Evolutionary conservation across 2,113 vertebrate species (phyloP).

Genomic region (Cinclus mexicanus): DNA sequence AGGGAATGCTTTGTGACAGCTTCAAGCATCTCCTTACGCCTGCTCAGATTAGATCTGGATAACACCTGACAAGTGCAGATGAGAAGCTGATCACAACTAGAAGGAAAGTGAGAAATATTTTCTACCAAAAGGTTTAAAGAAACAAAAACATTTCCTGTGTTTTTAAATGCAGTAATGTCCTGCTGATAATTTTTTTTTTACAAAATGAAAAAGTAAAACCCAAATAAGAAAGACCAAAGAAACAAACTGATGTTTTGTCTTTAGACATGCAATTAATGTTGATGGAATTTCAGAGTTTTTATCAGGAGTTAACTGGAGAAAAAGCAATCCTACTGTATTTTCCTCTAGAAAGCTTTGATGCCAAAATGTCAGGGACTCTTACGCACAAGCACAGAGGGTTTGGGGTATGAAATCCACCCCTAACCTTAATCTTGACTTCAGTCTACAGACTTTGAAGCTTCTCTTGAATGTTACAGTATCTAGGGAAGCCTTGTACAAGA

Average conservation of each 20-base stretch:
- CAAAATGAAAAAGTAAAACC: not conserved
- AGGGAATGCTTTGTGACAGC: not conserved
- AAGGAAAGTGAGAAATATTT: not conserved
- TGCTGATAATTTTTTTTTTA: not conserved
- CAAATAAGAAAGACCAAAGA: not conserved
- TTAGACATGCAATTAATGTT: not conserved
- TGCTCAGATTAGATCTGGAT: not conserved
- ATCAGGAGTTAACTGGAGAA: not conserved
- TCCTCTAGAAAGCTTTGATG: not conserved
- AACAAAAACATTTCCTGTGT: not conserved
- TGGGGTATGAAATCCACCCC: not conserved
- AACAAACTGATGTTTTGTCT: not conserved
- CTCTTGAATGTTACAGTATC: not conserved
- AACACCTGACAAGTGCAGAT: not conserved
- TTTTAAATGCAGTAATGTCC: not conserved
- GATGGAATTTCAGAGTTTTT: not conserved
- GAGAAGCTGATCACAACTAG: not conserved
- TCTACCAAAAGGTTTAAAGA: slow-evolving; percentile 15
- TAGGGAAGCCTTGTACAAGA: not conserved
- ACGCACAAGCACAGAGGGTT: not conserved
- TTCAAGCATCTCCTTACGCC: not conserved
- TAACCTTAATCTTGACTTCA: not conserved
- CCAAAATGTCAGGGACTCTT: not conserved
- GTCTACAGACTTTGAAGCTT: not conserved
- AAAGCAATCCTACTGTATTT: not conserved